phyloP scores from a whole-genome alignment of 2,888 invertebrate species.

The Neoitamus cyanurus region DNA sequence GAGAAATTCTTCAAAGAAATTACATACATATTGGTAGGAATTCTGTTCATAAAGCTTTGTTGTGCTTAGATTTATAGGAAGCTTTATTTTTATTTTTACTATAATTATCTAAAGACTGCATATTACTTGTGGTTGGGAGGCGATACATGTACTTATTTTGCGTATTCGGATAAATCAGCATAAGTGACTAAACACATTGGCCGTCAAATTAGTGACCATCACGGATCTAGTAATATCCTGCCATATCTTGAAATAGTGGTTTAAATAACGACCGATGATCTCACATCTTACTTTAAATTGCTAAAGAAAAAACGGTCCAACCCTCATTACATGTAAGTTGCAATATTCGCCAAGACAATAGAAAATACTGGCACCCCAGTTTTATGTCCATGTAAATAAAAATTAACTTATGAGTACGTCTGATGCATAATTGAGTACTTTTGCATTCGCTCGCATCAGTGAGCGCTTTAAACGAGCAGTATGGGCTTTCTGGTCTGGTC shows the following conservation, averaged over 20 bases:
- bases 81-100: too few relatives aligned
- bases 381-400: slow-evolving; percentile 24
- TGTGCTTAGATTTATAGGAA: too few relatives aligned
- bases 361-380: neutral
- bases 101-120: too few relatives aligned
- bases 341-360: neutral
- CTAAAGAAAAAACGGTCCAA: neutral
- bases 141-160: too few relatives aligned
- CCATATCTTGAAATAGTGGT: neutral
- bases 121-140: too few relatives aligned
- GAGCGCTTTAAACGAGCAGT: slow-evolving; percentile 18
- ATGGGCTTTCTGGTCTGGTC: neutral
- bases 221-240: too few relatives aligned
- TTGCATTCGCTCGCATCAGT: slow-evolving; percentile 19
- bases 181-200: too few relatives aligned
- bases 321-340: neutral
- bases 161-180: too few relatives aligned
- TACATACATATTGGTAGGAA: too few relatives aligned
- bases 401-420: slow-evolving; percentile 22
- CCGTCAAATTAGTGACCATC: too few relatives aligned
- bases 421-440: slow-evolving; percentile 21
- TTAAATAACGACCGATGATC: neutral
- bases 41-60: too few relatives aligned
- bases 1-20: too few relatives aligned
- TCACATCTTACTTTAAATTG: neutral